These are phyloP conservation scores for Sinopyrophorus schimmeli DNA, from an alignment of 2,888 invertebrate genomes.

Conservation along the genomic window DNA sequence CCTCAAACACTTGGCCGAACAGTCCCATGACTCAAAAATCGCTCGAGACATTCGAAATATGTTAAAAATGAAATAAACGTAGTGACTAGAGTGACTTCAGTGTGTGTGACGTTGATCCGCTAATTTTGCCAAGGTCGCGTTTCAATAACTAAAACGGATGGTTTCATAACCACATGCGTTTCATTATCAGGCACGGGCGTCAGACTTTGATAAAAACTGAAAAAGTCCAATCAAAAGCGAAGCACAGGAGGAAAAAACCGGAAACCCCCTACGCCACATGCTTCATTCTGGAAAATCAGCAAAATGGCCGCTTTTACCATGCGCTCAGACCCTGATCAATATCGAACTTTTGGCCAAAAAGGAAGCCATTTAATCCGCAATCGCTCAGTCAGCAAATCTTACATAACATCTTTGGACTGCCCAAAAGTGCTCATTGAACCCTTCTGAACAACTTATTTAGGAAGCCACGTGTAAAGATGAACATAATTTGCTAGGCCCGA, in stretches of 20 bases:
- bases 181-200: neutral
- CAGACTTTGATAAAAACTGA: neutral
- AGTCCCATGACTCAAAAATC: too few relatives aligned
- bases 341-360: neutral
- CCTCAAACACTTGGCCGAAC: neutral
- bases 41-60: too few relatives aligned
- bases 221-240: too few relatives aligned
- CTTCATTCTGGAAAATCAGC: neutral
- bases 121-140: constrained; percentile 21
- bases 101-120: constrained; percentile 11
- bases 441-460: too few relatives aligned
- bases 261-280: constrained; percentile 7
- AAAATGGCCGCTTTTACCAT: constrained; percentile 9
- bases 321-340: constrained; percentile 7
- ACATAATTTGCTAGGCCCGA: neutral
- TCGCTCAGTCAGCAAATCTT: neutral
- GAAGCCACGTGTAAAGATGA: too few relatives aligned
- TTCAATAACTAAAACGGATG: constrained; percentile 10
- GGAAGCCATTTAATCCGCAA: neutral
- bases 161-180: constrained; percentile 15
- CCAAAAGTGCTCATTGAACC: too few relatives aligned
- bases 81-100: too few relatives aligned
- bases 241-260: neutral
- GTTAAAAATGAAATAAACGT: too few relatives aligned
- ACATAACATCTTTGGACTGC: too few relatives aligned